These are phyloP conservation scores for Macroteleia sp. DNA, from an alignment of 2,888 invertebrate species.

Conservation along the genomic window DNA sequence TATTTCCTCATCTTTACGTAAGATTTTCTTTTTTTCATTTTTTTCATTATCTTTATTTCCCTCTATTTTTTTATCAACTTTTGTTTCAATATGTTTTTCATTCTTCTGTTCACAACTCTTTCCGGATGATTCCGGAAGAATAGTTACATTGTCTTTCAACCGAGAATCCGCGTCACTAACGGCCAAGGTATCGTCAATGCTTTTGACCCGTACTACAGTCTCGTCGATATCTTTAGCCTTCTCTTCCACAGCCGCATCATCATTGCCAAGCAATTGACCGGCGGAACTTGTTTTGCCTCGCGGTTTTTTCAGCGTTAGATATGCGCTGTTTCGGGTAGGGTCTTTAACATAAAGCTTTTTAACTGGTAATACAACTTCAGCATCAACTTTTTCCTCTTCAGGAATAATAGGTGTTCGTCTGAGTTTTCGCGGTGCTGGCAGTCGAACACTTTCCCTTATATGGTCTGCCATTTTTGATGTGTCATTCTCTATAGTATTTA, in stretches of 20 bases:
- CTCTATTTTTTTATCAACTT: too few species aligned
- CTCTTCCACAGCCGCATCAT: slow-evolving; percentile 42
- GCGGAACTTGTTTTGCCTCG: slow-evolving; percentile 52
- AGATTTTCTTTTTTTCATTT: too few species aligned
- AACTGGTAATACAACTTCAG: slow-evolving; percentile 76
- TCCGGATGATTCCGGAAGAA: too few species aligned
- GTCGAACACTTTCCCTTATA: slow-evolving; percentile 76
- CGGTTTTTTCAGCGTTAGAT: slow-evolving; percentile 75
- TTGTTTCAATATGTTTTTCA: too few species aligned
- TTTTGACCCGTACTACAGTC: slow-evolving; percentile 70
- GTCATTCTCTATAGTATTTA: slow-evolving; percentile 63
- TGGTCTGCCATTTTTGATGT: slow-evolving; percentile 69
- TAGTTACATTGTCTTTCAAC: slow-evolving; percentile 25
- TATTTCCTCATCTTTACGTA: too few species aligned
- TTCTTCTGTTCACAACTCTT: slow-evolving; percentile 6
- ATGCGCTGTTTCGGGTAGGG: slow-evolving; percentile 77
- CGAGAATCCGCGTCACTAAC: slow-evolving; percentile 49
- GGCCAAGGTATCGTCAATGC: slow-evolving; percentile 65
- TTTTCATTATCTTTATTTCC: too few species aligned
- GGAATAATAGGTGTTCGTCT: not conserved
- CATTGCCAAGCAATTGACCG: slow-evolving; percentile 55
- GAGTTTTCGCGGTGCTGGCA: slow-evolving; percentile 73
- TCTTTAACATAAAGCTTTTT: slow-evolving; percentile 78
- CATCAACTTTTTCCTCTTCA: slow-evolving; percentile 67
- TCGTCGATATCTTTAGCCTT: slow-evolving; percentile 73